Conservation (phyloP, 2,113 vertebrate species). For the Hirundichthys speculiger region DNA sequence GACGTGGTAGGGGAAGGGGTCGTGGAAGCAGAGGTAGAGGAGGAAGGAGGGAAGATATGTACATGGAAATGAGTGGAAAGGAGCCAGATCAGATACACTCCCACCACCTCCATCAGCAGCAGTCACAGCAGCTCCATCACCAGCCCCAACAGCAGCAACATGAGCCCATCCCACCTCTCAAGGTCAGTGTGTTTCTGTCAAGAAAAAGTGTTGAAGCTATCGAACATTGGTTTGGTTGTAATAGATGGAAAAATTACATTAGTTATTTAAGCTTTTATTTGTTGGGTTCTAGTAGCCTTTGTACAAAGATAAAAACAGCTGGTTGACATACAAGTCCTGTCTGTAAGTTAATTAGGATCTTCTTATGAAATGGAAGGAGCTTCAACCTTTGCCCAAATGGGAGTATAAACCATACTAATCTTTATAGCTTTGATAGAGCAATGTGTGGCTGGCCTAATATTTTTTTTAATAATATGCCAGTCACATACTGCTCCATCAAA, state of each 20-base stretch:
- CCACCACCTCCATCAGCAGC: conserved; percentile 77
- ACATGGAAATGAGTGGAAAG: conserved; percentile 78
- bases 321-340: too few relatives aligned
- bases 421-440: too few relatives aligned
- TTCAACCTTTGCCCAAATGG: too few relatives aligned
- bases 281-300: too few relatives aligned
- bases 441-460: too few relatives aligned
- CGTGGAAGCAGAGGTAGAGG: conserved; percentile 78
- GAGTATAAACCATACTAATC: too few relatives aligned
- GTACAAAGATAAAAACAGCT: too few relatives aligned
- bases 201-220: neutral
- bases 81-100: conserved; percentile 77
- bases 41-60: conserved; percentile 79
- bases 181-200: conserved; percentile 66
- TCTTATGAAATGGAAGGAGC: too few relatives aligned
- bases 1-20: conserved; percentile 72
- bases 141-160: conserved; percentile 73
- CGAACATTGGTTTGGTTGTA: neutral
- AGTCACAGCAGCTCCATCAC: conserved; percentile 70
- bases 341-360: too few relatives aligned
- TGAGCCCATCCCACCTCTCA: conserved; percentile 83
- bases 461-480: too few relatives aligned
- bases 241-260: neutral
- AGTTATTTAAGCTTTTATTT: too few relatives aligned
- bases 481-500: too few relatives aligned